Percentiles rank a stretch among this genome's conserved stretches.
Evolutionary conservation across 2,113 vertebrate species (phyloP).

Genomic region (Zeus faber): DNA sequence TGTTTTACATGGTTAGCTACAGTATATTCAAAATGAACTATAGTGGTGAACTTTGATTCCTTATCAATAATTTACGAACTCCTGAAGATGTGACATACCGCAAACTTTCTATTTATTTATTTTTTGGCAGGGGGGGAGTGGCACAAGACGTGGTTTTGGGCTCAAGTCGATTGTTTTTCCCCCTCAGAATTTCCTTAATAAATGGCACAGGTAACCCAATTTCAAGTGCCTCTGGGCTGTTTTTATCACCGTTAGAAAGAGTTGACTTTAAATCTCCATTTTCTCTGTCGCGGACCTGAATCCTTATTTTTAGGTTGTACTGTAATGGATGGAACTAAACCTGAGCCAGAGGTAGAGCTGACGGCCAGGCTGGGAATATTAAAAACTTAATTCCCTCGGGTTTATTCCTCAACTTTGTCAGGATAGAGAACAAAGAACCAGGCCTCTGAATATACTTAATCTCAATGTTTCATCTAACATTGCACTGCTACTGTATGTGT

Average conservation of each 20-base stretch:
- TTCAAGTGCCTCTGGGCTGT: constrained; percentile 32
- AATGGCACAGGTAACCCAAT: constrained; percentile 16
- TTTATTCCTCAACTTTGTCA: constrained; percentile 28
- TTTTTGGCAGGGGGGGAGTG: constrained; percentile 20
- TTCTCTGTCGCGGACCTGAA: constrained; percentile 33
- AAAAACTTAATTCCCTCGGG: constrained; percentile 15
- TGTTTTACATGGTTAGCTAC: too few species aligned
- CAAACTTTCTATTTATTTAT: constrained; percentile 23
- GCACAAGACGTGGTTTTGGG: too few species aligned
- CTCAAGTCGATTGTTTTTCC: constrained; percentile 20
- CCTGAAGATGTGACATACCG: constrained; percentile 2
- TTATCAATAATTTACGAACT: constrained; percentile 7
- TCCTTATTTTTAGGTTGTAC: constrained; percentile 55
- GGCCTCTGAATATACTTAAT: too few species aligned
- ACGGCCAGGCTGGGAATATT: constrained; percentile 21
- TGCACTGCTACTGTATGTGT: too few species aligned
- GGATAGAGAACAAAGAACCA: too few species aligned
- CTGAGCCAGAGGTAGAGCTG: constrained; percentile 33
- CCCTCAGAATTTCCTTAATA: constrained; percentile 48
- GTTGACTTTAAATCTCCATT: constrained; percentile 27
- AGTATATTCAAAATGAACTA: too few species aligned
- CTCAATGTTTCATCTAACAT: too few species aligned
- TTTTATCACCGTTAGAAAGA: constrained; percentile 37
- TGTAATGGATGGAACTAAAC: constrained; percentile 44
- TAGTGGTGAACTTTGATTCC: too few species aligned